phyloP scores from a whole-genome alignment of 2,888 invertebrate species.

The Emmelina monodactyla region DNA sequence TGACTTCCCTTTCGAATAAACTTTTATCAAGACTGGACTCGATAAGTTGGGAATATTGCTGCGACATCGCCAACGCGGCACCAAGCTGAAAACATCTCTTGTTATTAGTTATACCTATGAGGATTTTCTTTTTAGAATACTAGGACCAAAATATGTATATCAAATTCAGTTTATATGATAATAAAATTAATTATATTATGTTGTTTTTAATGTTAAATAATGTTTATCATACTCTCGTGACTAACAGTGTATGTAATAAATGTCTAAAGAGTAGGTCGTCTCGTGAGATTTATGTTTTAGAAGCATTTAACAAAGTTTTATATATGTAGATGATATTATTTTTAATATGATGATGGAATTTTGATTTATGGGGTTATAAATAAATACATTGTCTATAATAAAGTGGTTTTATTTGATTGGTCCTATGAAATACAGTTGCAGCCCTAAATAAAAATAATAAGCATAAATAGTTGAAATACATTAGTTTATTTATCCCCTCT shows the following conservation, averaged over 20 bases:
- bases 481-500: constrained; percentile 71
- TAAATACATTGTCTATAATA: constrained; percentile 50
- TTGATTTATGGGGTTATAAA: constrained; percentile 57
- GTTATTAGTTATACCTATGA: too few relatives aligned
- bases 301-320: constrained; percentile 59
- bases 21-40: too few relatives aligned
- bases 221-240: constrained; percentile 38
- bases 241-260: constrained; percentile 44
- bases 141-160: constrained; percentile 56
- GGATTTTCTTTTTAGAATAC: constrained; percentile 32
- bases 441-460: constrained; percentile 8
- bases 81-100: too few relatives aligned
- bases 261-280: constrained; percentile 39
- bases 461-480: constrained; percentile 4
- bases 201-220: constrained; percentile 56
- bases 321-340: constrained; percentile 58
- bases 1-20: too few relatives aligned
- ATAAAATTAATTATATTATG: constrained; percentile 38
- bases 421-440: too few relatives aligned
- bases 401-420: constrained; percentile 19
- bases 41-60: too few relatives aligned
- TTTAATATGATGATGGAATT: constrained; percentile 58
- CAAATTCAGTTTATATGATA: constrained; percentile 35
- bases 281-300: constrained; percentile 58
- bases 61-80: too few relatives aligned